These are phyloP conservation scores for Aphis craccivora DNA, from an alignment of 1,140 invertebrate species.

Conservation along the genomic window DNA sequence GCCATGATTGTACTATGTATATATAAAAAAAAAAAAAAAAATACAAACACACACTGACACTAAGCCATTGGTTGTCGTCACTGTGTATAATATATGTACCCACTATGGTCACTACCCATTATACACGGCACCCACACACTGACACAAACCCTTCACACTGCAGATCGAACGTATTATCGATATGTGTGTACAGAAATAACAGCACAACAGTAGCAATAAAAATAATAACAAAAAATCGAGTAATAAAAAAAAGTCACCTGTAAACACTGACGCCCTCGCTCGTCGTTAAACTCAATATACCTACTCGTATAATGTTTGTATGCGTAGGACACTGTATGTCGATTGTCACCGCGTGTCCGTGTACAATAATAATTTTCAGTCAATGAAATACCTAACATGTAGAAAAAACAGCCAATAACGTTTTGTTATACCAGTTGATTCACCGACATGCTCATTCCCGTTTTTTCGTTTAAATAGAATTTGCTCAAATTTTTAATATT, in stretches of 20 bases:
- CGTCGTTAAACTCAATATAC: neutral
- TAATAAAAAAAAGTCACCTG: neutral
- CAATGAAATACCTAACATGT: too few relatives aligned
- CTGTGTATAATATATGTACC: neutral
- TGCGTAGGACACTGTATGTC: neutral
- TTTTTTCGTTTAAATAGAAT: too few relatives aligned
- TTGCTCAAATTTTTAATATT: too few relatives aligned
- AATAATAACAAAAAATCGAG: conserved; percentile 3
- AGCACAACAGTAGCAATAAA: neutral
- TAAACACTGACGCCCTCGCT: neutral
- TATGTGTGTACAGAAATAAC: neutral
- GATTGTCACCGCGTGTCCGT: too few relatives aligned
- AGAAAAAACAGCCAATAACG: neutral
- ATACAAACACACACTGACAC: neutral
- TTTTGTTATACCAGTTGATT: neutral
- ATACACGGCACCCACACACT: neutral
- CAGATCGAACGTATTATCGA: neutral
- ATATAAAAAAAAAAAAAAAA: too few relatives aligned
- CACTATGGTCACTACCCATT: neutral
- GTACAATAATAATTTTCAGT: too few relatives aligned
- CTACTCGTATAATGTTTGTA: neutral
- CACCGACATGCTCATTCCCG: too few relatives aligned
- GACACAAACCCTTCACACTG: neutral
- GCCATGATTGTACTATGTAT: neutral
- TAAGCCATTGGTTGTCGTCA: neutral